phyloP scores from a whole-genome alignment of 2,888 invertebrate species.

The Epistrophe eligans region DNA sequence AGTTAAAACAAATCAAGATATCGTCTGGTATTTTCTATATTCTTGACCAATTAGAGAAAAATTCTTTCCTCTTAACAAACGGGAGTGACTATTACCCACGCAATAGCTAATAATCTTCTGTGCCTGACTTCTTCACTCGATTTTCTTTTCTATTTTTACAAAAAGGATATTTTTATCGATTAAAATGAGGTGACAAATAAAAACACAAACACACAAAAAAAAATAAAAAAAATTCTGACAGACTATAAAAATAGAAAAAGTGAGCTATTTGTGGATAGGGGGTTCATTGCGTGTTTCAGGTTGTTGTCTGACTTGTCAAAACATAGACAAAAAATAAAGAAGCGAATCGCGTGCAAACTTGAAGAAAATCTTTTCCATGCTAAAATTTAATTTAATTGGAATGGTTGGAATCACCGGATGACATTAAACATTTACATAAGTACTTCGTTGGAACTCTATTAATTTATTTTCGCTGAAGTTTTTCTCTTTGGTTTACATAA shows the following conservation, averaged over 20 bases:
- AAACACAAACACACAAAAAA: background rate
- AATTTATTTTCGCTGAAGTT: background rate
- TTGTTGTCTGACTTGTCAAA: slow-evolving; percentile 19
- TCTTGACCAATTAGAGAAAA: slow-evolving; percentile 51
- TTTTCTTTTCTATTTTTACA: slow-evolving; percentile 13
- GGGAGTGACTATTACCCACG: slow-evolving; percentile 33
- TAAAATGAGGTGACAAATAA: slow-evolving; percentile 8
- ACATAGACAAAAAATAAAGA: slow-evolving; percentile 5
- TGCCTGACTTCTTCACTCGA: slow-evolving; percentile 5
- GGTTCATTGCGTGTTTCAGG: slow-evolving; percentile 16
- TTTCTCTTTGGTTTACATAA: background rate
- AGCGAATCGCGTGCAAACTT: slow-evolving; percentile 14
- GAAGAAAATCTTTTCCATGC: background rate
- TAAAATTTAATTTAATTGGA: background rate
- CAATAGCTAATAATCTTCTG: slow-evolving; percentile 20
- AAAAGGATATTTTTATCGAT: slow-evolving; percentile 23
- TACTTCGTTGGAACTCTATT: background rate
- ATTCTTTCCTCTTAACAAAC: slow-evolving; percentile 12
- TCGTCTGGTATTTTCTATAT: slow-evolving; percentile 25
- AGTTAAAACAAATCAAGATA: slow-evolving; percentile 48
- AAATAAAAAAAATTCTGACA: background rate
- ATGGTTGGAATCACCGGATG: background rate
- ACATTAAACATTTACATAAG: background rate
- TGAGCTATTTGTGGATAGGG: slow-evolving; percentile 4
- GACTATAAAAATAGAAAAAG: slow-evolving; percentile 5